Percentiles rank a stretch among this genome's conserved stretches.
Evolutionary conservation across 2,113 vertebrate species (phyloP).

Genomic region (Phalacrocorax carbo): DNA sequence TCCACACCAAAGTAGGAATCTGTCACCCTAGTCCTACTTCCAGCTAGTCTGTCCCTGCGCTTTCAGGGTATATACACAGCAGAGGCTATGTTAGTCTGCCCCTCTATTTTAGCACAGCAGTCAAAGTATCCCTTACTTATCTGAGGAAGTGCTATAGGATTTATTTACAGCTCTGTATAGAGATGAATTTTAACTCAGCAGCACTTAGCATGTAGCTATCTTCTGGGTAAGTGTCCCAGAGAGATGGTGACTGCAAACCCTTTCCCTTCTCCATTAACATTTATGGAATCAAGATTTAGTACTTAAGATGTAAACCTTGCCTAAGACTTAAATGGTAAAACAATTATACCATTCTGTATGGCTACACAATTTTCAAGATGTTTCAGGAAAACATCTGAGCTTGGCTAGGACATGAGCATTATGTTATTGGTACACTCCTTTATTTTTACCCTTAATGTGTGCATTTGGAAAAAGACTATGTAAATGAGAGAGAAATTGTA

Average conservation of each 20-base stretch:
- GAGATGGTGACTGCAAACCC: not conserved
- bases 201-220: not conserved
- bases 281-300: not conserved
- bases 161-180: not conserved
- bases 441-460: not conserved
- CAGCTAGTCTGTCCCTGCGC: not conserved
- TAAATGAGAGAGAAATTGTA: not conserved
- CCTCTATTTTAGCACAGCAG: not conserved
- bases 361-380: not conserved
- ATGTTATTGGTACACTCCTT: not conserved
- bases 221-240: not conserved
- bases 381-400: not conserved
- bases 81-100: not conserved
- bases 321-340: not conserved
- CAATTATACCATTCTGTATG: not conserved
- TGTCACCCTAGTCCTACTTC: not conserved
- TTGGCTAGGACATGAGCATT: not conserved
- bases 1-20: not conserved
- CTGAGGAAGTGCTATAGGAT: not conserved
- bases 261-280: not conserved
- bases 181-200: not conserved
- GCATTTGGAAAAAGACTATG: not conserved
- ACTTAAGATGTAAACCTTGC: not conserved
- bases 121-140: not conserved
- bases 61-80: no score